Evolutionary conservation across 92 coral and sea anemone genomes (phyloP).

Genomic region (Zoanthus sansibaricus): DNA sequence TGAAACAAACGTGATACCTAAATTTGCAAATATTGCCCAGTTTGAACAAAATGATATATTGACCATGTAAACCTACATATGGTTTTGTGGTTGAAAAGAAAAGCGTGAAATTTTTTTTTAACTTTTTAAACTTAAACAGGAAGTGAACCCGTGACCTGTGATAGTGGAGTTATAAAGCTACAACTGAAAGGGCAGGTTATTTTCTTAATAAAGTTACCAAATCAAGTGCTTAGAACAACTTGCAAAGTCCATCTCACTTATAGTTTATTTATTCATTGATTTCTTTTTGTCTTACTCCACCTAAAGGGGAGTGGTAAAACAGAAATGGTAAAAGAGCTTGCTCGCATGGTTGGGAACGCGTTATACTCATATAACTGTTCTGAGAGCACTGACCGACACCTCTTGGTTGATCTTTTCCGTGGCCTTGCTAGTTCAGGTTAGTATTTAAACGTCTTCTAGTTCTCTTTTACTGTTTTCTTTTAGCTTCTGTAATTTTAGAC

Average conservation of each 20-base stretch:
- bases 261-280: not conserved
- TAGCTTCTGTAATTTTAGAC: no score
- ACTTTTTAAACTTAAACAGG: no score
- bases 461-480: no score
- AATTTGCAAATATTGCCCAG: no score
- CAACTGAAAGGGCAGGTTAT: no score
- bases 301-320: slow-evolving; percentile 87
- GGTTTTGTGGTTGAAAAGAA: no score
- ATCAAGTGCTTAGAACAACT: not conserved
- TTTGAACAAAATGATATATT: no score
- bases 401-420: slow-evolving; percentile 84
- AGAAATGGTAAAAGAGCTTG: slow-evolving; percentile 83
- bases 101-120: no score
- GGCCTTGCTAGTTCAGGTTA: slow-evolving; percentile 96
- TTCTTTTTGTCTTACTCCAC: not conserved
- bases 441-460: not conserved
- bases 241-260: not conserved
- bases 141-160: no score
- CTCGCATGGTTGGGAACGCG: slow-evolving; percentile 82
- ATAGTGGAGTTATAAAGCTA: no score
- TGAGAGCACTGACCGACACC: slow-evolving; percentile 66
- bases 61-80: no score
- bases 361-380: slow-evolving; percentile 87
- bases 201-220: not conserved
- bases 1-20: no score